Percentiles rank a stretch among this genome's conserved stretches.
Conservation (phyloP, 2,888 invertebrate species). For the Limnephilus rhombicus region DNA sequence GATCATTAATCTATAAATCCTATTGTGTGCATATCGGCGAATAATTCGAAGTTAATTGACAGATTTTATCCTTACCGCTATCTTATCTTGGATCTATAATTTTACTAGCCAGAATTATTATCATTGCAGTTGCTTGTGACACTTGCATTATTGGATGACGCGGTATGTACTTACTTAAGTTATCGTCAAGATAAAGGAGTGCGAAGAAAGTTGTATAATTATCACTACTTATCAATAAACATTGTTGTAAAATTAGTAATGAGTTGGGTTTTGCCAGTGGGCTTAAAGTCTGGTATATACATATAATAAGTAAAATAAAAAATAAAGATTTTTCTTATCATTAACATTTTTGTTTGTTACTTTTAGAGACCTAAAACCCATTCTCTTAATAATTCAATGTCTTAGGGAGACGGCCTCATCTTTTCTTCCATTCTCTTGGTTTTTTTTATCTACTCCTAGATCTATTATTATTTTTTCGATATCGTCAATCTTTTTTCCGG, state of each 20-base stretch:
- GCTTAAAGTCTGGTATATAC: no score
- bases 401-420: no score
- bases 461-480: no score
- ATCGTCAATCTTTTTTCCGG: no score
- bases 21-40: background rate
- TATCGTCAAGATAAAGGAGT: background rate
- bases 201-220: background rate
- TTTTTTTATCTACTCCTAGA: no score
- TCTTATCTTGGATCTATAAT: background rate
- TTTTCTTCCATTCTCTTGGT: no score
- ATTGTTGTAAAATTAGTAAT: background rate
- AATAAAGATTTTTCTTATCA: no score
- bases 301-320: no score
- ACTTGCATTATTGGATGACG: background rate
- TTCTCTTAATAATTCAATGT: no score
- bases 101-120: background rate
- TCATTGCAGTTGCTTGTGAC: background rate
- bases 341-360: no score
- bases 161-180: background rate
- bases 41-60: background rate
- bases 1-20: background rate
- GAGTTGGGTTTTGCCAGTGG: background rate
- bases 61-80: background rate
- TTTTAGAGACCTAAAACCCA: no score
- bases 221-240: background rate